These are phyloP conservation scores for Drosophila antonietae DNA, from an alignment of 2,888 invertebrate species.

Conservation along the genomic window DNA sequence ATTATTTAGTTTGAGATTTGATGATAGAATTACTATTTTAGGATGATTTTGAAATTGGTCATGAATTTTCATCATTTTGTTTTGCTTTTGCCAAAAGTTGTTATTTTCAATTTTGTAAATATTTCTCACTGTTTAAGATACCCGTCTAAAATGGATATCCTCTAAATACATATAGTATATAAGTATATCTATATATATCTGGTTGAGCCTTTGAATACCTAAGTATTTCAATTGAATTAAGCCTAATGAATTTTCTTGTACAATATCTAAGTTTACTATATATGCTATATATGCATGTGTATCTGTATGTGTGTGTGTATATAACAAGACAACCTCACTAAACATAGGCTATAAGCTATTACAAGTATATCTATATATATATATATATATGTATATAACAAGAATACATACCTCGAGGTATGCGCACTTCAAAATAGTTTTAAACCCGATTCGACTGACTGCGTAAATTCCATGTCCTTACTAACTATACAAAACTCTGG, in stretches of 20 bases:
- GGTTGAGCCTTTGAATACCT: conserved; percentile 52
- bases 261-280: conserved; percentile 22
- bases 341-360: conserved; percentile 68
- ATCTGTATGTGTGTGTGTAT: conserved; percentile 46
- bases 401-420: conserved; percentile 67
- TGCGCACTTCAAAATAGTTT: conserved; percentile 71
- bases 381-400: conserved; percentile 55
- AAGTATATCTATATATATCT: background rate
- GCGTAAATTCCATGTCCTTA: conserved; percentile 69
- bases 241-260: conserved; percentile 25
- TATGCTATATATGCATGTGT: conserved; percentile 50
- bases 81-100: conserved; percentile 26
- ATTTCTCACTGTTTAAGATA: conserved; percentile 41
- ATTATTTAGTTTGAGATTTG: conserved; percentile 12
- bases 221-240: conserved; percentile 22
- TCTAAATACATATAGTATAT: background rate
- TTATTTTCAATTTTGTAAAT: conserved; percentile 47
- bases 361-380: conserved; percentile 2
- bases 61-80: conserved; percentile 21
- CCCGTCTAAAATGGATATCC: conserved; percentile 27
- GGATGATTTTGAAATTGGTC: conserved; percentile 52
- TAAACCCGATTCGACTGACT: conserved; percentile 64
- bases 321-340: conserved; percentile 77
- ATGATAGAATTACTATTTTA: conserved; percentile 29
- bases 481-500: conserved; percentile 62